A percentile compares a stretch with the other conserved stretches of the same genome.
These are phyloP conservation scores for Calidris pugnax DNA, from an alignment of 2,113 vertebrate genomes.

Conservation along the genomic window DNA sequence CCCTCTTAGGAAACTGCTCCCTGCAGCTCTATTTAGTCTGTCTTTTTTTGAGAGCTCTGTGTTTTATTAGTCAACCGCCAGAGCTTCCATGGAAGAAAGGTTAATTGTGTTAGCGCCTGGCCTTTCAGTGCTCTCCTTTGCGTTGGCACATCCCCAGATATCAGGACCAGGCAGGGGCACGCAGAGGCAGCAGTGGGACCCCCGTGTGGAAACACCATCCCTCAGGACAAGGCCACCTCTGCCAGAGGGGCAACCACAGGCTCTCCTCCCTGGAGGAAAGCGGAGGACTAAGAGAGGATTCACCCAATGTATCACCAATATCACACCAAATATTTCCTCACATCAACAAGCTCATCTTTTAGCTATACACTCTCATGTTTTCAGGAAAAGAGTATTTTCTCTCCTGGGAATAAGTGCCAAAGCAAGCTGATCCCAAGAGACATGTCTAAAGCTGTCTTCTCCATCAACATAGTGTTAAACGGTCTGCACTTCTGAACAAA, in stretches of 20 bases:
- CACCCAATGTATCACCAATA: too few relatives aligned
- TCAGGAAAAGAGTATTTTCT: neutral
- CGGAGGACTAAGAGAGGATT: neutral
- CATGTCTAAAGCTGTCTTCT: neutral
- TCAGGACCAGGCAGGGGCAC: neutral
- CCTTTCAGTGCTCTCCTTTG: neutral
- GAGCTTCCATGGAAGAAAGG: neutral
- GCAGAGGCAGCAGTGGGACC: neutral
- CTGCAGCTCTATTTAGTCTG: neutral
- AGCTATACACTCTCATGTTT: neutral
- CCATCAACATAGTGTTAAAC: too few relatives aligned
- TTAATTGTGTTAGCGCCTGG: neutral
- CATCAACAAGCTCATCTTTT: neutral
- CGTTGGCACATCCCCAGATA: neutral
- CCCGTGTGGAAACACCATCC: neutral
- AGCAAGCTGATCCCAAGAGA: neutral
- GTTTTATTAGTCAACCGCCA: neutral
- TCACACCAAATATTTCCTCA: neutral
- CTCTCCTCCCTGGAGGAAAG: neutral
- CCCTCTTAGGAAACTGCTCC: neutral
- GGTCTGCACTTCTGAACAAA: neutral
- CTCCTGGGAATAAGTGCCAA: neutral
- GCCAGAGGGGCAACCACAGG: too few relatives aligned
- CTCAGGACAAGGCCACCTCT: neutral
- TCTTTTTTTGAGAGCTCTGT: neutral